Evolutionary conservation across 2,113 vertebrate species (phyloP).

Genomic region (Lycaon pictus): DNA sequence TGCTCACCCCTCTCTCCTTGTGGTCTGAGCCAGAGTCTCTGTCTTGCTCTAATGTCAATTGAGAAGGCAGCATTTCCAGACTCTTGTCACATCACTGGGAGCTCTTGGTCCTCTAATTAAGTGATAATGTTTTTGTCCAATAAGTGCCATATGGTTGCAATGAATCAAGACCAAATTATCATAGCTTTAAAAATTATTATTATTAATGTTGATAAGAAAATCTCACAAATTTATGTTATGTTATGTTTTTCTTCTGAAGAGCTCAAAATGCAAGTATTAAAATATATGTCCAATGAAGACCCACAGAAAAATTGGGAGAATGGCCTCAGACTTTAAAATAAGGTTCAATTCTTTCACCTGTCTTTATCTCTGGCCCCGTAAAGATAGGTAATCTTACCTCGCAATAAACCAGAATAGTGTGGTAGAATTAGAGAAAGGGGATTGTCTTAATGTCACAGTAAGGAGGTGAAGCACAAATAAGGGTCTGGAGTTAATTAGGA

Average conservation of each 20-base stretch:
- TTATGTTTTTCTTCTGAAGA: conserved; percentile 56
- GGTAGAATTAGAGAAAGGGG: conserved; percentile 20
- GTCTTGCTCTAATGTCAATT: background rate
- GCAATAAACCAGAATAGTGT: background rate
- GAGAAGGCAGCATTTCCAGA: conserved; percentile 38
- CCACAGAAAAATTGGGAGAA: background rate
- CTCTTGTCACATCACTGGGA: conserved; percentile 5
- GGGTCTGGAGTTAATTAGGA: background rate
- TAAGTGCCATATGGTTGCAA: conserved; percentile 69
- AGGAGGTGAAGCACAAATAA: background rate
- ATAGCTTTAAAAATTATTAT: conserved; percentile 77
- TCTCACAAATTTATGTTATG: conserved; percentile 33
- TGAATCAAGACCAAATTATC: conserved; percentile 73
- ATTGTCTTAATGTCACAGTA: conserved; percentile 9
- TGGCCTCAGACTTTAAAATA: background rate
- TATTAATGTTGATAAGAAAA: conserved; percentile 59
- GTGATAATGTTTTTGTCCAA: conserved; percentile 61
- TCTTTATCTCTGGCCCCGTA: background rate
- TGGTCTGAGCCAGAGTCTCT: conserved; percentile 1
- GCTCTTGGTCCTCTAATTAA: conserved; percentile 60
- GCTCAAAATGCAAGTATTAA: conserved; percentile 37
- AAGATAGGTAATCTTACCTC: conserved; percentile 21
- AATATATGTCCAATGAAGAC: background rate
- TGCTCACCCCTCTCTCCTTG: background rate
- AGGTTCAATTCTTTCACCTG: background rate